These are phyloP conservation scores for Telmatherina bonti DNA, from an alignment of 2,797 vertebrate species.

Conservation along the genomic window DNA sequence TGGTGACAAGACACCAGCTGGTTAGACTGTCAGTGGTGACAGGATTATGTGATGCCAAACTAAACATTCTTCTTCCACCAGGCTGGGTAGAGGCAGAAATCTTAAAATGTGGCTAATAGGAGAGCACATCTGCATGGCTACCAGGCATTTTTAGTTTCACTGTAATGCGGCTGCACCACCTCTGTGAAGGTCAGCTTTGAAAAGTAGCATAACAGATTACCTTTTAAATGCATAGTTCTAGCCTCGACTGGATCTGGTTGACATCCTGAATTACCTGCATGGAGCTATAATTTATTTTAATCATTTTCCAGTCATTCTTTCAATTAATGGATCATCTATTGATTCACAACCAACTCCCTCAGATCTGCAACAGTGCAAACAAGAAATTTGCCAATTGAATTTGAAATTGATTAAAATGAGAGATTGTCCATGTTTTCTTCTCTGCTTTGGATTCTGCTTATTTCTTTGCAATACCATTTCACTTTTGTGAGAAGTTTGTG, in stretches of 20 bases:
- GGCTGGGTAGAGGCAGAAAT: not conserved
- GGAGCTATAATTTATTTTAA: not conserved
- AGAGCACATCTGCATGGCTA: not conserved
- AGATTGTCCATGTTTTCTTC: not conserved
- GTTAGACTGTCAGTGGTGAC: too few relatives aligned
- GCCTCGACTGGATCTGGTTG: not conserved
- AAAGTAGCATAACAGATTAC: not conserved
- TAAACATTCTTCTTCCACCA: not conserved
- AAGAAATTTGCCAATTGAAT: not conserved
- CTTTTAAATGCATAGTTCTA: not conserved
- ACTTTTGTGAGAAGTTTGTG: constrained; percentile 59
- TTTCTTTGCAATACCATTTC: constrained; percentile 42
- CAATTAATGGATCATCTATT: not conserved
- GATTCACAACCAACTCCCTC: constrained; percentile 1
- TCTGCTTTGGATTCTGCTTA: constrained; percentile 8
- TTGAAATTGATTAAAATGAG: not conserved
- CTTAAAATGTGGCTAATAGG: constrained; percentile 1
- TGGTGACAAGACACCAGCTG: not conserved
- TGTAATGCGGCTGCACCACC: not conserved
- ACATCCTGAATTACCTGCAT: not conserved
- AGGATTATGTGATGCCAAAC: not conserved
- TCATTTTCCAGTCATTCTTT: not conserved
- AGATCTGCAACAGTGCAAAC: not conserved
- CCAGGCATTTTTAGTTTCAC: not conserved
- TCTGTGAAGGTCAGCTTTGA: not conserved